Evolutionary conservation across 1,140 invertebrate genomes (phyloP).

Genomic region (Meloidogyne floridensis): DNA sequence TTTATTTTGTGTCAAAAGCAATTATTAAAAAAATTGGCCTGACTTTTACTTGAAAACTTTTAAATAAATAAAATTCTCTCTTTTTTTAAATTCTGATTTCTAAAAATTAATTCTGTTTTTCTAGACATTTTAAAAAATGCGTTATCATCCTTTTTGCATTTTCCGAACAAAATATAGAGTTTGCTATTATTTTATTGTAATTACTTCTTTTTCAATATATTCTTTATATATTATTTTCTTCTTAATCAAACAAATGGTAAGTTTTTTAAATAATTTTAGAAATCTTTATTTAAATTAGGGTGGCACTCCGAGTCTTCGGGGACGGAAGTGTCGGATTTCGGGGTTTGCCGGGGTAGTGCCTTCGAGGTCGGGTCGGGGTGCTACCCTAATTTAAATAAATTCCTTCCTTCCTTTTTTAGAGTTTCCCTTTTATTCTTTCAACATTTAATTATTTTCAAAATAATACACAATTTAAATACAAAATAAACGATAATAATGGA

Average conservation of each 20-base stretch:
- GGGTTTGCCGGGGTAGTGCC: no score
- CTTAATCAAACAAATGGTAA: neutral
- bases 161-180: neutral
- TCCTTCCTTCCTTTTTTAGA: neutral
- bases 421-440: neutral
- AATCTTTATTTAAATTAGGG: no score
- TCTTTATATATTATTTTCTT: neutral
- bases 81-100: neutral
- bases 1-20: constrained; percentile 3
- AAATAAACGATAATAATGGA: constrained; percentile 16
- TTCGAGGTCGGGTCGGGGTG: no score
- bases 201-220: constrained; percentile 7
- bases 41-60: neutral
- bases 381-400: no score
- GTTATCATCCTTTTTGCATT: neutral
- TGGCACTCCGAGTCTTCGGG: no score
- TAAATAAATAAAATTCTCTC: neutral
- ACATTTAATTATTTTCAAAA: neutral
- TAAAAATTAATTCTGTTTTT: neutral
- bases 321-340: no score
- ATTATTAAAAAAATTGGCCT: neutral
- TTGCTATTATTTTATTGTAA: constrained; percentile 12
- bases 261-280: neutral
- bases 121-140: neutral
- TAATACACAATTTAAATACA: constrained; percentile 23